Percentiles rank a stretch among this genome's conserved stretches.
Conservation (phyloP, 2,888 invertebrate species). For the Calliopum simillimum region DNA sequence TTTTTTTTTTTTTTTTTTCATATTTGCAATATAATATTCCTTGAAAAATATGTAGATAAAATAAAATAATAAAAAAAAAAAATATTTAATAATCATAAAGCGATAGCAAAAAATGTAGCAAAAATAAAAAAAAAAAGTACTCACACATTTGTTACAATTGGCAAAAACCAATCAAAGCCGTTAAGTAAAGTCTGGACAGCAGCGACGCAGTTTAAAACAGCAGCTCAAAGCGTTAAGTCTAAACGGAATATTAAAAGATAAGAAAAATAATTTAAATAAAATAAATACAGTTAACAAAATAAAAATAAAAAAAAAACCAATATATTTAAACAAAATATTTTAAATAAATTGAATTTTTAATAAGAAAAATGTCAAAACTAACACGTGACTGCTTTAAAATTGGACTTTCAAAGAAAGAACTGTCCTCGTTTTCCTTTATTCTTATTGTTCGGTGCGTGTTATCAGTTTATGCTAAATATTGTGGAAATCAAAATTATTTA, state of each 20-base stretch:
- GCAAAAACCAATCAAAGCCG: conserved; percentile 22
- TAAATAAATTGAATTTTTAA: neutral
- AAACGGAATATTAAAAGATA: neutral
- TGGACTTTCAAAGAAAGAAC: no score
- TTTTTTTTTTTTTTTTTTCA: neutral
- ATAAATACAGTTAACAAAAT: no score
- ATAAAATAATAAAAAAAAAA: neutral
- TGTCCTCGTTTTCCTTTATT: no score
- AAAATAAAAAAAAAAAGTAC: conserved; percentile 8
- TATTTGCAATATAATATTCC: conserved; percentile 37
- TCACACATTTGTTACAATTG: conserved; percentile 8
- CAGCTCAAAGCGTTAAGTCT: conserved; percentile 37
- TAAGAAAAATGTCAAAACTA: neutral
- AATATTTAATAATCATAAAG: conserved; percentile 1
- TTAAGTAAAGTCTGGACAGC: conserved; percentile 11
- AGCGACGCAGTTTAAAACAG: conserved; percentile 26
- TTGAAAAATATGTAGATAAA: conserved; percentile 29
- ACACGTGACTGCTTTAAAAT: neutral
- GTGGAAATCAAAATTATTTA: no score
- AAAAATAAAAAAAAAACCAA: conserved; percentile 2
- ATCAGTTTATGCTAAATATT: no score
- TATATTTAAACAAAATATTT: no score
- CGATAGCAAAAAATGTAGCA: conserved; percentile 4
- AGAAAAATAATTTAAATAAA: neutral
- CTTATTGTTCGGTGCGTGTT: no score